Evolutionary conservation across 2,888 invertebrate genomes (phyloP).

Genomic region (Adela reaumurella): DNA sequence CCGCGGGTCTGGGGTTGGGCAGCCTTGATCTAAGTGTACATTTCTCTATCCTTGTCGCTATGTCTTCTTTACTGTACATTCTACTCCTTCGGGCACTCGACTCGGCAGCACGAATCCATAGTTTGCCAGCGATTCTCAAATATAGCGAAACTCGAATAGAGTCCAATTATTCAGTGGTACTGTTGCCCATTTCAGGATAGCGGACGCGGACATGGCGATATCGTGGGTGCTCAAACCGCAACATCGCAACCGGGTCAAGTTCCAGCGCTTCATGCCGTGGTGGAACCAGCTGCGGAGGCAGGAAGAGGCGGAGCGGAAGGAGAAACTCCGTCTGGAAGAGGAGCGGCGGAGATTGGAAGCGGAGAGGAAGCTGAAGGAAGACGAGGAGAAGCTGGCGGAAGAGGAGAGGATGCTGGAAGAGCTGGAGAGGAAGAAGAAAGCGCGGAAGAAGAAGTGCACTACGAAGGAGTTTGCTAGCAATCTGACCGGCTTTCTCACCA

Average conservation of each 20-base stretch:
- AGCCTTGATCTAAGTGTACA: too few species aligned
- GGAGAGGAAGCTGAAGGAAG: constrained; percentile 3
- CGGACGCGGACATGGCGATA: constrained; percentile 42
- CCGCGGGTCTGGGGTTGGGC: too few species aligned
- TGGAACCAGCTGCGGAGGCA: constrained; percentile 37
- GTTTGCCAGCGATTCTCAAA: too few species aligned
- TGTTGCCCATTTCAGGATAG: constrained; percentile 32
- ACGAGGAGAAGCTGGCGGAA: neutral
- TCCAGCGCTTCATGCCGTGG: constrained; percentile 50
- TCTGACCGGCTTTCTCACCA: too few species aligned
- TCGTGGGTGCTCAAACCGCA: constrained; percentile 49
- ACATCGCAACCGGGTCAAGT: constrained; percentile 45
- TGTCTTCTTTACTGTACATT: too few species aligned
- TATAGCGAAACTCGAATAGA: too few species aligned
- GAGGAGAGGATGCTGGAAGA: neutral
- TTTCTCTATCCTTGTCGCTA: too few species aligned
- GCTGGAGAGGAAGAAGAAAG: neutral
- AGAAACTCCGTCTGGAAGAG: constrained; percentile 13
- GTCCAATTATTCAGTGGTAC: too few species aligned
- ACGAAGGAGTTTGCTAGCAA: too few species aligned
- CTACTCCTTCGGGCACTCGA: too few species aligned
- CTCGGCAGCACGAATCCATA: too few species aligned
- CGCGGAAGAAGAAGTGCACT: neutral
- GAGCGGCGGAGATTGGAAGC: constrained; percentile 9
- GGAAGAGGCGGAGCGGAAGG: constrained; percentile 33